These are phyloP conservation scores for Latrodectus elegans DNA, from an alignment of 2,888 invertebrate species.

Conservation along the genomic window DNA sequence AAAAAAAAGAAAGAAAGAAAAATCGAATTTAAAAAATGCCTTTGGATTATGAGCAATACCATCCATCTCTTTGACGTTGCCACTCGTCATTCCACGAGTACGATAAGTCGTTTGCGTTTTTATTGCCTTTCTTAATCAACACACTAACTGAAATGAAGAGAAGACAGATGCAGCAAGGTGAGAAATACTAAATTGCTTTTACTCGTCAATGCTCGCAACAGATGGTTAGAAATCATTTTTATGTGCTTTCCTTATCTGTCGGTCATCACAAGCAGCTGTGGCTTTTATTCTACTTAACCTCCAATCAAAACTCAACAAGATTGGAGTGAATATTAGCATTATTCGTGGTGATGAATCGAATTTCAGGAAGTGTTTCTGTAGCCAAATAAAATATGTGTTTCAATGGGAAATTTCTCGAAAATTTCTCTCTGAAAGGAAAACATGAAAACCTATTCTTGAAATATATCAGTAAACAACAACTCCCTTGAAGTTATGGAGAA, in stretches of 20 bases:
- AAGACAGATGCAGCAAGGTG: constrained; percentile 42
- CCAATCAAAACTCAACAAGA: too few species aligned
- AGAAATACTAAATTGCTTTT: constrained; percentile 27
- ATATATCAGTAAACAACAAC: too few species aligned
- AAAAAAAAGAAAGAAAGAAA: too few species aligned
- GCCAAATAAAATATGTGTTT: too few species aligned
- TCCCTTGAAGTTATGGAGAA: too few species aligned
- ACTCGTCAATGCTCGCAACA: constrained; percentile 7
- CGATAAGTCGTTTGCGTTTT: constrained; percentile 10
- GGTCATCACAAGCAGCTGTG: not conserved
- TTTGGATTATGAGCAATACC: not conserved
- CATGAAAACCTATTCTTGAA: too few species aligned
- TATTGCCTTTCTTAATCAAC: constrained; percentile 17
- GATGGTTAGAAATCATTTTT: constrained; percentile 38
- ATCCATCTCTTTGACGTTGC: constrained; percentile 37
- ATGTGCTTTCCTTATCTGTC: not conserved
- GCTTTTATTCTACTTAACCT: not conserved
- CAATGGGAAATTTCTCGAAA: too few species aligned
- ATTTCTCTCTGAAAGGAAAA: too few species aligned
- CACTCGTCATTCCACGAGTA: constrained; percentile 5
- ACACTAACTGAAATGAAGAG: constrained; percentile 27
- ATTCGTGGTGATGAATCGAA: too few species aligned
- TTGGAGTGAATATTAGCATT: too few species aligned
- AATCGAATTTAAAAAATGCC: too few species aligned
- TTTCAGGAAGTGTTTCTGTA: too few species aligned